A percentile compares a stretch with the other conserved stretches of the same genome.
Evolutionary conservation across 2,888 invertebrate species (phyloP).

Genomic region (Aphrophora alni): DNA sequence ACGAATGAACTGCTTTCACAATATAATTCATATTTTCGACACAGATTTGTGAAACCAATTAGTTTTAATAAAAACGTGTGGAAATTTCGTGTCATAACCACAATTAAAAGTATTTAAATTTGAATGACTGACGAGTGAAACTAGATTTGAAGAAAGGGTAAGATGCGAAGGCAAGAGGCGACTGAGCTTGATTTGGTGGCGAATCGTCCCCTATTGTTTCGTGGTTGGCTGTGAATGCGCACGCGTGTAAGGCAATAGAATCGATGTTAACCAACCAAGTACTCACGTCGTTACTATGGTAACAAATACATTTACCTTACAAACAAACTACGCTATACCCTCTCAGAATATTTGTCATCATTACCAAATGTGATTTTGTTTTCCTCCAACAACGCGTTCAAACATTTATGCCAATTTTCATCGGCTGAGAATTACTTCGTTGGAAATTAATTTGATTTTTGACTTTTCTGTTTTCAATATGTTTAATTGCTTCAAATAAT

Average conservation of each 20-base stretch:
- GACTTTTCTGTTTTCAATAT: background rate
- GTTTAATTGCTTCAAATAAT: background rate
- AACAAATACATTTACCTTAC: constrained; percentile 9
- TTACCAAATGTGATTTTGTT: background rate
- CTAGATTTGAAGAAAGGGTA: background rate
- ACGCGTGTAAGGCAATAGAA: constrained; percentile 41
- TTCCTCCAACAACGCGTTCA: background rate
- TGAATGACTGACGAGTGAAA: too few relatives aligned
- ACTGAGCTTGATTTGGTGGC: constrained; percentile 31
- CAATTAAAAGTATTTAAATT: too few relatives aligned
- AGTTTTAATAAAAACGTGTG: too few relatives aligned
- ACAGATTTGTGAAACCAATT: too few relatives aligned
- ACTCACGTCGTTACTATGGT: background rate
- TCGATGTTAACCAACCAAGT: constrained; percentile 6
- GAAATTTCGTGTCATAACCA: too few relatives aligned
- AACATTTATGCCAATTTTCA: background rate
- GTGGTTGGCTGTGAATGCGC: constrained; percentile 43
- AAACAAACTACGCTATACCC: constrained; percentile 2
- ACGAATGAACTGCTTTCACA: too few relatives aligned
- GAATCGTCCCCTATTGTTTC: constrained; percentile 42
- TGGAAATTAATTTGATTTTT: too few relatives aligned
- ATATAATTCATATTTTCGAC: too few relatives aligned
- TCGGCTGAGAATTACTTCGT: background rate
- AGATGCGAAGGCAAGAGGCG: too few relatives aligned
- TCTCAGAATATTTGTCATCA: constrained; percentile 5